These are phyloP conservation scores for Aphrophora alni DNA, from an alignment of 2,888 invertebrate species.

Conservation along the genomic window DNA sequence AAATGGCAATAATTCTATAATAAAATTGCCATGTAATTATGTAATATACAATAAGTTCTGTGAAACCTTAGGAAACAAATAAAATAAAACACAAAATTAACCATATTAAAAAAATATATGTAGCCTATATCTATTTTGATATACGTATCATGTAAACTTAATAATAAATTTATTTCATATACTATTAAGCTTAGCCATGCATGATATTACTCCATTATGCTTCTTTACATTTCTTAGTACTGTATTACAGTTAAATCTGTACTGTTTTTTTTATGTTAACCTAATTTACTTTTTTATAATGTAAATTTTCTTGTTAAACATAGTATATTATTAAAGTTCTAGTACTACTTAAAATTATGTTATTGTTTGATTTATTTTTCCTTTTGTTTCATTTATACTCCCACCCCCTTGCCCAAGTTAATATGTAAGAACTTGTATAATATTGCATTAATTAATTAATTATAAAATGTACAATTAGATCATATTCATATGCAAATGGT, in stretches of 20 bases:
- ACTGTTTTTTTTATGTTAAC: not conserved
- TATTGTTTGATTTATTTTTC: not conserved
- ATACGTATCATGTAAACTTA: too few relatives aligned
- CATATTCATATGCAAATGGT: too few relatives aligned
- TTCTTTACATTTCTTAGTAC: not conserved
- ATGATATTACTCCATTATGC: not conserved
- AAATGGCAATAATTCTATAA: too few relatives aligned
- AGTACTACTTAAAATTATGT: not conserved
- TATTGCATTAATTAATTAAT: too few relatives aligned
- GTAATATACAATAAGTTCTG: not conserved
- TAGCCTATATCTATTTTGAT: too few relatives aligned
- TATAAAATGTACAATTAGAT: too few relatives aligned
- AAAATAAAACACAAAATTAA: not conserved
- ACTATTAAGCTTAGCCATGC: not conserved
- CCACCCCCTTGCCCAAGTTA: too few relatives aligned
- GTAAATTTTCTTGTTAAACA: not conserved
- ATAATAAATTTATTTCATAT: not conserved
- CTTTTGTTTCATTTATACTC: not conserved
- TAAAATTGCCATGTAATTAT: too few relatives aligned
- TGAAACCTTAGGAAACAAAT: not conserved
- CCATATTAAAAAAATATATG: too few relatives aligned
- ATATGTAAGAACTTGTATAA: too few relatives aligned
- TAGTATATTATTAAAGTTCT: not conserved
- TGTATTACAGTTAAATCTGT: not conserved
- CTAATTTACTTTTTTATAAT: not conserved